Percentiles rank a stretch among this genome's conserved stretches.
phyloP scores from a whole-genome alignment of 2,797 vertebrate species.

The Peromyscus eremicus region DNA sequence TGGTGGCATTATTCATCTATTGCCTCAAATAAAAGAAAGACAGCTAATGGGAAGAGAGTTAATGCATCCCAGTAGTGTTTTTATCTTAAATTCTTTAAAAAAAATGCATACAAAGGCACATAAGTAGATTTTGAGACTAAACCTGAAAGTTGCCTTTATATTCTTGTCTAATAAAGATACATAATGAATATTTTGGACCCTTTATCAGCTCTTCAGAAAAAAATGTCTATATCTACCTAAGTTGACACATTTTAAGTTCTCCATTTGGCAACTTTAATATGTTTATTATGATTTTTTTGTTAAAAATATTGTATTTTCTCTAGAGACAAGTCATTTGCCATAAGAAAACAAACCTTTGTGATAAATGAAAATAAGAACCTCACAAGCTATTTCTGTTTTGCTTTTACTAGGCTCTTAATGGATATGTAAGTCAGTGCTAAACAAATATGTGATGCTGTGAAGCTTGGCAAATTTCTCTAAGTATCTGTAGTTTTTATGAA shows the following conservation, averaged over 20 bases:
- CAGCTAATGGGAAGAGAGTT: background rate
- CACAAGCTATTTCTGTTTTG: conserved; percentile 70
- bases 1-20: background rate
- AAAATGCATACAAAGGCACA: background rate
- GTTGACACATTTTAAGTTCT: conserved; percentile 74
- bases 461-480: conserved; percentile 3
- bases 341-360: conserved; percentile 65
- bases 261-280: conserved; percentile 78
- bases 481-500: conserved; percentile 27
- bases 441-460: background rate
- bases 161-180: conserved; percentile 55
- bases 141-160: conserved; percentile 7
- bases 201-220: conserved; percentile 58
- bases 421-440: conserved; percentile 23
- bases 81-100: conserved; percentile 51
- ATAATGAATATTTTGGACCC: conserved; percentile 23
- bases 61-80: background rate
- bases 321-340: conserved; percentile 62
- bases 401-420: conserved; percentile 56
- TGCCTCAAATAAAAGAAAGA: background rate
- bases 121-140: conserved; percentile 1
- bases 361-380: conserved; percentile 66
- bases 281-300: conserved; percentile 72
- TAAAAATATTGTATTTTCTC: conserved; percentile 77
- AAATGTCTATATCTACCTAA: conserved; percentile 64